These are phyloP conservation scores for Elmis aenea DNA, from an alignment of 2,888 invertebrate species.

Conservation along the genomic window DNA sequence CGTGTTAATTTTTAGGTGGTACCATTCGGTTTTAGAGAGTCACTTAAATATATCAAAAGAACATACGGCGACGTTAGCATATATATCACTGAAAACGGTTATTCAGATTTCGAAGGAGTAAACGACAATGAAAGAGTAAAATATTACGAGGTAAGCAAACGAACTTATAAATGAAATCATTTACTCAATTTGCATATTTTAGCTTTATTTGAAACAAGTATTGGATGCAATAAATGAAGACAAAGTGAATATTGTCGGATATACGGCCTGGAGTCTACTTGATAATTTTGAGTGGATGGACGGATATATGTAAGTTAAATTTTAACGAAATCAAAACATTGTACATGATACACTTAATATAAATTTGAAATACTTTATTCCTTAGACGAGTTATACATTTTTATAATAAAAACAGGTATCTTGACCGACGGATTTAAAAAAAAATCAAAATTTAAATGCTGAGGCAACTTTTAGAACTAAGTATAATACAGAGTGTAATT, in stretches of 20 bases:
- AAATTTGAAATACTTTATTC: no score
- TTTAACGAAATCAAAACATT: no score
- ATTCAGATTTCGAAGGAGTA: conserved; percentile 47
- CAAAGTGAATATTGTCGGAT: conserved; percentile 49
- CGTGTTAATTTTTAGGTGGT: conserved; percentile 45
- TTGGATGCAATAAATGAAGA: conserved; percentile 38
- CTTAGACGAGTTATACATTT: no score
- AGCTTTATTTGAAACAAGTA: conserved; percentile 28
- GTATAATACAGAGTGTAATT: no score
- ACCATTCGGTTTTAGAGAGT: conserved; percentile 55
- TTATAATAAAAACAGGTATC: no score
- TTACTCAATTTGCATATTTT: conserved; percentile 7
- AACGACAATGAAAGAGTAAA: conserved; percentile 48
- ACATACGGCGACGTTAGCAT: conserved; percentile 49
- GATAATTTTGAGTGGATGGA: conserved; percentile 59
- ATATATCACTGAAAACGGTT: conserved; percentile 56
- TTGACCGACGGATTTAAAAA: no score
- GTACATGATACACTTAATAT: no score
- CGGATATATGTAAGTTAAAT: conserved; percentile 48
- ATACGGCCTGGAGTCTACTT: conserved; percentile 59
- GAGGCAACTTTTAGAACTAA: no score
- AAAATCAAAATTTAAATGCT: no score
- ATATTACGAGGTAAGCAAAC: conserved; percentile 34
- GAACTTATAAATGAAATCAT: no score
- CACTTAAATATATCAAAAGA: conserved; percentile 47